Evolutionary conservation across 2,113 vertebrate genomes (phyloP).

Genomic region (Carassius gibelio): DNA sequence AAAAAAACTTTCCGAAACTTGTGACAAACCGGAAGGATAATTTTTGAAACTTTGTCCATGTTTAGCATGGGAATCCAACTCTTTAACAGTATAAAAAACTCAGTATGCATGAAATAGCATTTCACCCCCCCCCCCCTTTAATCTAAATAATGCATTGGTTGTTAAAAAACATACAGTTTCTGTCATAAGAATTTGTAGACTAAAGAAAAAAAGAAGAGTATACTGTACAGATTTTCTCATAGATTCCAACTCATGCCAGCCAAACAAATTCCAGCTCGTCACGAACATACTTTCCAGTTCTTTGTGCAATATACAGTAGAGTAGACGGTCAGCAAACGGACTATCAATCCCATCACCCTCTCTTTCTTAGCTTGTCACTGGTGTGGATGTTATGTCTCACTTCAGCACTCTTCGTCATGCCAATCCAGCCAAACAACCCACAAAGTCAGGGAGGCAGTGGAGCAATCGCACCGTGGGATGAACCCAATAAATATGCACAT

Average conservation of each 20-base stretch:
- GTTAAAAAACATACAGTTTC: too few species aligned
- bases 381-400: not conserved
- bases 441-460: not conserved
- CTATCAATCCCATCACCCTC: not conserved
- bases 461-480: not conserved
- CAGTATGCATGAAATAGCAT: too few species aligned
- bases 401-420: not conserved
- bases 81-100: too few species aligned
- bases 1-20: too few species aligned
- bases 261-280: not conserved
- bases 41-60: too few species aligned
- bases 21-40: too few species aligned
- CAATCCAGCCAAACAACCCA: constrained; percentile 11
- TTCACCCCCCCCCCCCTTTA: too few species aligned
- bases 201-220: too few species aligned
- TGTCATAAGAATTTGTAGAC: too few species aligned
- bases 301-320: not conserved
- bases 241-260: not conserved
- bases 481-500: constrained; percentile 3
- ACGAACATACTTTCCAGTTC: not conserved
- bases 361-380: constrained; percentile 45
- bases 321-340: not conserved
- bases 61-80: too few species aligned
- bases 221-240: not conserved
- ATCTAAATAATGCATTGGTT: too few species aligned